Percentiles rank a stretch among this genome's conserved stretches.
Conservation (phyloP, 2,113 vertebrate species). For the Sminthopsis crassicaudata region DNA sequence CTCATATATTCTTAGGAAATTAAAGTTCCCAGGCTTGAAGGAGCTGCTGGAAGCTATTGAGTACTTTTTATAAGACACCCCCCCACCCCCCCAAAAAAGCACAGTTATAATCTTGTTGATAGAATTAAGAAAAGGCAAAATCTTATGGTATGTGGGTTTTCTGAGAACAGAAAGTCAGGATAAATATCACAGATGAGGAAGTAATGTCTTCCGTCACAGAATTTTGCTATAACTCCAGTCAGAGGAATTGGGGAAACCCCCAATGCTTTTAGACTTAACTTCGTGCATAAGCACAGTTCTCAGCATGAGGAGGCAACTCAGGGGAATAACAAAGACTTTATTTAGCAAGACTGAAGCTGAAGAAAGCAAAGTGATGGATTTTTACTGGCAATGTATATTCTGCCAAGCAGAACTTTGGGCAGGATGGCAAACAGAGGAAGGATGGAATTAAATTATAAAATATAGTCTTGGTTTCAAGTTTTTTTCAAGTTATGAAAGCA, state of each 20-base stretch:
- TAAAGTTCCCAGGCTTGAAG: neutral
- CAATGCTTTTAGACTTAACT: neutral
- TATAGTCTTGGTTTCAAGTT: neutral
- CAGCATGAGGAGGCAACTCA: neutral
- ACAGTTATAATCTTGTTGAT: neutral
- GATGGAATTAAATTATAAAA: neutral
- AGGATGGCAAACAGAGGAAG: neutral
- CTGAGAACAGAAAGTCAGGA: constrained; percentile 62
- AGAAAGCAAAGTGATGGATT: neutral
- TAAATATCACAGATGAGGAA: constrained; percentile 50
- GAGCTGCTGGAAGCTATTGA: neutral
- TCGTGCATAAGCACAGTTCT: neutral
- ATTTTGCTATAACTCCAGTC: neutral
- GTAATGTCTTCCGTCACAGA: neutral
- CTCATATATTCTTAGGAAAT: neutral
- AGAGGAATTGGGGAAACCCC: neutral
- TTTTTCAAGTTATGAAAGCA: neutral
- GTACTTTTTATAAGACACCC: neutral
- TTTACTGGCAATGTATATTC: neutral
- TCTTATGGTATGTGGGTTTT: neutral
- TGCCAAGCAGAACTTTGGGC: neutral
- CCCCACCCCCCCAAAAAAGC: neutral
- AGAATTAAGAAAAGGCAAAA: neutral
- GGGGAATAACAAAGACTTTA: neutral
- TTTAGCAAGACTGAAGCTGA: neutral